Base-by-base conservation (phyloP, 2,113 vertebrate species). In the Brachyistius frenatus region DNA sequence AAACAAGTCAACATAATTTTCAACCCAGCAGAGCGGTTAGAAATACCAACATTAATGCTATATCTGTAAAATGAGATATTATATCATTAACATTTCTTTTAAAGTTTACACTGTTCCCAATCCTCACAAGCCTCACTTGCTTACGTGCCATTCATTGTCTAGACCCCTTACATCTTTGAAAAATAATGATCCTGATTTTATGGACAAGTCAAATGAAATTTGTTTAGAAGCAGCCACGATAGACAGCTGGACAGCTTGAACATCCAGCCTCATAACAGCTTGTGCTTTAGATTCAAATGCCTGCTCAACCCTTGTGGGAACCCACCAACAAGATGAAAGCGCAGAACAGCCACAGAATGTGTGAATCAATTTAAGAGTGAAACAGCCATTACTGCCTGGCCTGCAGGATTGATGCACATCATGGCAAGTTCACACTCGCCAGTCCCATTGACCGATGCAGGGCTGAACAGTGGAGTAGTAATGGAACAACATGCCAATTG, bases 341-440 rank as follows among this genome's bases (percentile, higher is more conserved):
- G 23, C 14, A 64, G 49, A 2, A 14, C 41, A 14, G 50, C 35
- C 14, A 31, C 61, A 66, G 30, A 67, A 58, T 30, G 63, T 62
- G 58, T 46, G 46, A 80, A 83, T 73, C 63, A 82, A 74, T 80
- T 70, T 49, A 54, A 50, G 32, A 78, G n/a, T 72, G 70, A 73
- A 73, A 53, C 31, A 23, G 41, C 55, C 55, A 68, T 68, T 75
- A n/a, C 76, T 31, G 58, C 66, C 75, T 56, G 47, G 67, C 44
- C 52, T 53, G 65, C 8, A 78, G 54, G 66, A 75, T 6, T 53
- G 67, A 74, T 61, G 61, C 7, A 49, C 82, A 76, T 67, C 69
- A 37, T 15, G 11, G 49, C 63, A 56, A 54, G 63, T 74, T 84
- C 73, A 68, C 32, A 50, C 44, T 71, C 23, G 44, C 70, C 50